Evolutionary conservation across 2,888 invertebrate genomes (phyloP).

Genomic region (Carpatolechia fugitivella): DNA sequence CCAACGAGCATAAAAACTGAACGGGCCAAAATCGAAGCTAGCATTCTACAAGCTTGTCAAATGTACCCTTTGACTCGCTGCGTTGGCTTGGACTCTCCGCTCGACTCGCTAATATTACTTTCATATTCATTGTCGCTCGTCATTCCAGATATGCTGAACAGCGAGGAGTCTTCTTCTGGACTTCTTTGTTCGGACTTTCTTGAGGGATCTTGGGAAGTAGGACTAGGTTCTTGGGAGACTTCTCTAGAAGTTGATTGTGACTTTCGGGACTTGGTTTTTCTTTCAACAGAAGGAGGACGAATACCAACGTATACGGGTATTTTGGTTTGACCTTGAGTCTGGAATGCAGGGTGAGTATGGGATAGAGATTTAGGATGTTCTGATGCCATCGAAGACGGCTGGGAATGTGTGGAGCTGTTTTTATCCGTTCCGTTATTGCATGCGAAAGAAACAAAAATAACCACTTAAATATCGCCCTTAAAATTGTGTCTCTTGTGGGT

Average conservation of each 20-base stretch:
- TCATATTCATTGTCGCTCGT: constrained; percentile 79
- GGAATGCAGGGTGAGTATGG: constrained; percentile 77
- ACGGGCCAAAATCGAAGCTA: constrained; percentile 67
- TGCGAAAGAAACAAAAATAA: constrained; percentile 48
- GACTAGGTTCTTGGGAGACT: constrained; percentile 68
- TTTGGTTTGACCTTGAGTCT: constrained; percentile 84
- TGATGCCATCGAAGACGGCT: constrained; percentile 74
- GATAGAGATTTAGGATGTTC: constrained; percentile 71
- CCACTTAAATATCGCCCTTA: constrained; percentile 30
- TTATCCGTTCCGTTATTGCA: constrained; percentile 64
- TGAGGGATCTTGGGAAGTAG: constrained; percentile 68
- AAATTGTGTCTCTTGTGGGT: constrained; percentile 25
- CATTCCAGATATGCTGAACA: constrained; percentile 79
- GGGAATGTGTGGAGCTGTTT: constrained; percentile 75
- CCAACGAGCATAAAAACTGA: constrained; percentile 63
- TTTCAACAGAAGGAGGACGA: constrained; percentile 74
- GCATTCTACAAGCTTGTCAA: constrained; percentile 62
- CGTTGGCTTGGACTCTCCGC: constrained; percentile 70
- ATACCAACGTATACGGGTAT: constrained; percentile 85
- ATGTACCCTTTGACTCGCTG: constrained; percentile 73
- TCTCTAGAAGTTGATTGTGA: constrained; percentile 56
- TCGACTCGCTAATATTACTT: constrained; percentile 76
- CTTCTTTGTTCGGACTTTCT: constrained; percentile 74
- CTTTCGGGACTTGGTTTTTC: constrained; percentile 52
- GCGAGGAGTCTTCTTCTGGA: constrained; percentile 77